These are phyloP conservation scores for Chalcis sispes DNA, from an alignment of 2,888 invertebrate species.

Conservation along the genomic window DNA sequence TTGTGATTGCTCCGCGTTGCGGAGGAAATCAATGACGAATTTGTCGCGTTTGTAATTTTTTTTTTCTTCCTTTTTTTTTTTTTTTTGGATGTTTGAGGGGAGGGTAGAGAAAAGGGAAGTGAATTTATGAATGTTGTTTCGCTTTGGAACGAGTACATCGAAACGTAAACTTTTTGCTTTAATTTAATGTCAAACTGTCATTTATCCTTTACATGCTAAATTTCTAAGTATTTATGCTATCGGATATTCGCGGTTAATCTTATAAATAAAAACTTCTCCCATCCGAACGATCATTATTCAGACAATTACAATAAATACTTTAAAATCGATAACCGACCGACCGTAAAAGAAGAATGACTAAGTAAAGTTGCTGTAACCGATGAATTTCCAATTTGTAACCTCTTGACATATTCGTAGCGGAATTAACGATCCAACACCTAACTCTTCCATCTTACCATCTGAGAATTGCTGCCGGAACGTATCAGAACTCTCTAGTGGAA, in stretches of 20 bases:
- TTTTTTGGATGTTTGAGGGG: neutral
- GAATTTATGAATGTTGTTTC: too few relatives aligned
- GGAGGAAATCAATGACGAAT: conserved; percentile 49
- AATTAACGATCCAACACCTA: conserved; percentile 70
- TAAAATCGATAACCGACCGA: neutral
- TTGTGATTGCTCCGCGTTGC: conserved; percentile 13
- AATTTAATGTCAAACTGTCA: too few relatives aligned
- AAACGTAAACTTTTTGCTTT: too few relatives aligned
- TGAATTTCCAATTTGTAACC: conserved; percentile 14
- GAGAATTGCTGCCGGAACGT: conserved; percentile 52
- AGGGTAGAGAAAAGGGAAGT: neutral
- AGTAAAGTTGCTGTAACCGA: conserved; percentile 40
- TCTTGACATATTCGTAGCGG: conserved; percentile 68
- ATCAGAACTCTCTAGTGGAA: conserved; percentile 59
- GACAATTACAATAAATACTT: conserved; percentile 6
- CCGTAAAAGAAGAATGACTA: conserved; percentile 14
- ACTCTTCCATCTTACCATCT: conserved; percentile 59
- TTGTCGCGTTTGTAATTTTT: conserved; percentile 39
- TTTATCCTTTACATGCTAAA: too few relatives aligned
- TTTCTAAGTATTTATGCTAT: too few relatives aligned
- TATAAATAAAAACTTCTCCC: too few relatives aligned
- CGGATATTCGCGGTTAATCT: too few relatives aligned
- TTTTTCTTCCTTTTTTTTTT: conserved; percentile 36
- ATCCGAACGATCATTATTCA: neutral
- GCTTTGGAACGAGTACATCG: too few relatives aligned